Evolutionary conservation across 2,888 invertebrate genomes (phyloP).

Genomic region (Metellina segmentata): DNA sequence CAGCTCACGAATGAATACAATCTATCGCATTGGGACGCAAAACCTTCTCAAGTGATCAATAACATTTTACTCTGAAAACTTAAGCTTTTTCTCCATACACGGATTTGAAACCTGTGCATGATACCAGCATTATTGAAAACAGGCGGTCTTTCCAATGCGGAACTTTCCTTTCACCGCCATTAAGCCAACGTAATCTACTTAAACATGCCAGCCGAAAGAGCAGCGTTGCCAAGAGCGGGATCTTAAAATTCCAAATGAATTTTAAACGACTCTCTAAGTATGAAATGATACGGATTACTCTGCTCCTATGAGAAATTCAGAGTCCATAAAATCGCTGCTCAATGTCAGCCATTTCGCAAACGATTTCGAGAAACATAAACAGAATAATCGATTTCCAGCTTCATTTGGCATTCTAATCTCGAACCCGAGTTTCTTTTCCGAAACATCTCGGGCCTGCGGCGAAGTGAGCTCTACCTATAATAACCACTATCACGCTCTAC

Average conservation of each 20-base stretch:
- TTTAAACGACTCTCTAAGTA: background rate
- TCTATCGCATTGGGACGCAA: no score
- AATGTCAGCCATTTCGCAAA: background rate
- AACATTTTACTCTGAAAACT: no score
- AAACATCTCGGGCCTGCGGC: background rate
- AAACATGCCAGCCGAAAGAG: background rate
- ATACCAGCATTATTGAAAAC: no score
- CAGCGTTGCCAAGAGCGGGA: background rate
- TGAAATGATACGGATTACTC: background rate
- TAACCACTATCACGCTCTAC: background rate
- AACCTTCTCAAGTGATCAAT: no score
- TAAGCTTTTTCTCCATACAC: no score
- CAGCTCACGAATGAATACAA: no score
- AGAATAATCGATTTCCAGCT: slow-evolving; percentile 34
- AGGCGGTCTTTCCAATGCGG: no score
- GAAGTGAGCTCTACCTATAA: background rate
- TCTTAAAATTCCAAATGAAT: background rate
- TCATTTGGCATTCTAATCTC: slow-evolving; percentile 41
- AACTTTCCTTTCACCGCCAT: no score
- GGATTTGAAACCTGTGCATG: no score
- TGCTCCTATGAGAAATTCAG: background rate
- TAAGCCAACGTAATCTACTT: no score
- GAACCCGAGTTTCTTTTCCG: background rate
- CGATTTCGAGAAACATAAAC: background rate
- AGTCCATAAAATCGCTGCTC: background rate